Evolutionary conservation across 2,888 invertebrate genomes (phyloP).

Genomic region (Cremastinae sp.): DNA sequence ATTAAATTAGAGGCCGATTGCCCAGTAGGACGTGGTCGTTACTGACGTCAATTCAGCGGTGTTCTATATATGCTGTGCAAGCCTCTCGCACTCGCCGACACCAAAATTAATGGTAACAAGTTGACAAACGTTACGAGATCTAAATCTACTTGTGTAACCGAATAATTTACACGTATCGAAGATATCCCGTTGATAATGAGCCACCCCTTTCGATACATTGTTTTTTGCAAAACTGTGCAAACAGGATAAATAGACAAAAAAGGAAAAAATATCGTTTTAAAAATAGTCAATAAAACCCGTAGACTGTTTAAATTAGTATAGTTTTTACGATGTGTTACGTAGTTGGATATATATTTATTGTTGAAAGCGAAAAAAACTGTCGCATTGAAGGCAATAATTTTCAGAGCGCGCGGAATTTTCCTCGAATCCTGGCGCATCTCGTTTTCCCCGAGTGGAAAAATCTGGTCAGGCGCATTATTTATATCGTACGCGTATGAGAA

Average conservation of each 20-base stretch:
- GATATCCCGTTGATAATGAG: not conserved
- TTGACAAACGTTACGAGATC: conserved; percentile 33
- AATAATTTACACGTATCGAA: not conserved
- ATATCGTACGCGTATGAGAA: conserved; percentile 60
- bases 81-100: conserved; percentile 47
- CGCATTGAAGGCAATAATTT: too few species aligned
- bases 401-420: too few species aligned
- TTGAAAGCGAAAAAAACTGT: too few species aligned
- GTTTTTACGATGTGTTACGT: too few species aligned
- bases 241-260: too few species aligned
- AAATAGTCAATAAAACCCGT: too few species aligned
- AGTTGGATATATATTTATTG: too few species aligned
- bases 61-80: conserved; percentile 32
- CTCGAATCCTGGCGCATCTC: not conserved
- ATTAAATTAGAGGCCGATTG: conserved; percentile 72
- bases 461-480: conserved; percentile 56
- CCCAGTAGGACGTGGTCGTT: conserved; percentile 73
- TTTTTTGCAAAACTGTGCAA: not conserved
- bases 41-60: conserved; percentile 69
- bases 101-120: conserved; percentile 51
- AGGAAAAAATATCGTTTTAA: too few species aligned
- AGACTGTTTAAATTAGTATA: too few species aligned
- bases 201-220: too few species aligned
- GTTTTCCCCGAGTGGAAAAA: too few species aligned
- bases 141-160: not conserved